Evolutionary conservation across 2,797 vertebrate species (phyloP), one percentile per base, ranked within the genome.

Genomic region (Pseudomugil tenellus): DNA sequence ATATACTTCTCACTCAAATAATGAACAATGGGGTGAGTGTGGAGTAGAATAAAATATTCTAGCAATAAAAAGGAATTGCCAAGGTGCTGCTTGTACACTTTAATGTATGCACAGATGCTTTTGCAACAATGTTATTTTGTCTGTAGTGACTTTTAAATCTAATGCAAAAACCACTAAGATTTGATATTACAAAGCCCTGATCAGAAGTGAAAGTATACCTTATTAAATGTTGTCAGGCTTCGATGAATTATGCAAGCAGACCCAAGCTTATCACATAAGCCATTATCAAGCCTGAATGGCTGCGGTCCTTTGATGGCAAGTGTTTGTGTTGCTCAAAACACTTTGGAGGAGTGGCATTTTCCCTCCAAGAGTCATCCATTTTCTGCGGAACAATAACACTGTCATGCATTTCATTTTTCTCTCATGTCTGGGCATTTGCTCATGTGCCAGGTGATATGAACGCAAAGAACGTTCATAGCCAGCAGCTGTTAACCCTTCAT

Each of bases 401-500:
- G 74, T 73, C 56, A 19, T 63, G 61, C 51, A 3, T 72, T 70
- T 63, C 59, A 10, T 62, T 72, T 56, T 51, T 31, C 53, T 74
- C 56, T 59, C 75, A 71, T 78, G 59, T 80, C 49, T 3, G 63
- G 29, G 21, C 53, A 43, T n/a, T 34, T 5, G 28, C 52, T 67
- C 3, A 6, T 19, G 2, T 39, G 71, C 70, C 55, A n/a, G 66
- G 60, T 64, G 6, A 62, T 76, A 63, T 41, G 35, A 85, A 77
- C 41, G 65, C 48, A 72, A 69, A 54, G 73, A 89, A 77, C 56
- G 3, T 79, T 68, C 65, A 41, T 79, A 54, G 84, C 89, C 83
- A 69, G 77, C 77, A 88, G 88, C 84, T 76, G 70, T 70, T 79
- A 77, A 89, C 86, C 74, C 70, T 39, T 19, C 57, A 67, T 80